Conservation (phyloP, 2,888 invertebrate species). For the Harpagoxenus sublaevis region DNA sequence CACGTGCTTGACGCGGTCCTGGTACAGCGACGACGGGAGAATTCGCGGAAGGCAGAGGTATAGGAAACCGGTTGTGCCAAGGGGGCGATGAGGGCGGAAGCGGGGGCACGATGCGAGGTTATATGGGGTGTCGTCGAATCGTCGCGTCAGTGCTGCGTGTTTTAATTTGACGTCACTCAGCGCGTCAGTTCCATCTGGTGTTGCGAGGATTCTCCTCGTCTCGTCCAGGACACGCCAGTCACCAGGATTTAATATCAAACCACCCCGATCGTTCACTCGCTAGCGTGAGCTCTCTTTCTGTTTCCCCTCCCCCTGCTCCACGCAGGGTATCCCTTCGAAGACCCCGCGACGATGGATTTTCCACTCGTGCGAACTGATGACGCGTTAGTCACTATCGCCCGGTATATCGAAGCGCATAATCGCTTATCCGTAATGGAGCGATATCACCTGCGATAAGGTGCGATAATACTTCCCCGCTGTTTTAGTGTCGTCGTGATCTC, state of each 20-base stretch:
- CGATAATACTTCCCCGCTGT: background rate
- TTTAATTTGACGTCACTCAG: slow-evolving; percentile 85
- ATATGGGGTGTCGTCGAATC: slow-evolving; percentile 82
- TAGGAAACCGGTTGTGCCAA: slow-evolving; percentile 32
- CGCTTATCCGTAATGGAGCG: slow-evolving; percentile 59
- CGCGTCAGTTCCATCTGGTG: slow-evolving; percentile 85
- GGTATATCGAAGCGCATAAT: slow-evolving; percentile 76
- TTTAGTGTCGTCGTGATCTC: background rate
- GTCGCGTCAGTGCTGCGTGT: slow-evolving; percentile 83
- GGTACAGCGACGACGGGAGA: slow-evolving; percentile 26
- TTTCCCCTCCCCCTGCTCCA: slow-evolving; percentile 28
- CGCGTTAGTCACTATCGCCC: slow-evolving; percentile 56
- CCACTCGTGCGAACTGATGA: slow-evolving; percentile 62
- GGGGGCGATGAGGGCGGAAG: slow-evolving; percentile 15
- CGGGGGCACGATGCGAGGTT: slow-evolving; percentile 60
- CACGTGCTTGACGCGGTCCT: slow-evolving; percentile 27
- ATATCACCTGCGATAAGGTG: slow-evolving; percentile 52
- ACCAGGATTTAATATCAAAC: slow-evolving; percentile 85
- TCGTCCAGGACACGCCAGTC: slow-evolving; percentile 83
- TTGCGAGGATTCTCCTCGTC: slow-evolving; percentile 79
- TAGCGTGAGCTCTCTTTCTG: slow-evolving; percentile 54
- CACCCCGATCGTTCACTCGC: slow-evolving; percentile 68
- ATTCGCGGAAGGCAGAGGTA: slow-evolving; percentile 19
- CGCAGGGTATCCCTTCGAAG: slow-evolving; percentile 30
- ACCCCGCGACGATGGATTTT: slow-evolving; percentile 62